These are phyloP conservation scores for Muscicapa striata DNA, from an alignment of 2,797 vertebrate species.

Conservation along the genomic window DNA sequence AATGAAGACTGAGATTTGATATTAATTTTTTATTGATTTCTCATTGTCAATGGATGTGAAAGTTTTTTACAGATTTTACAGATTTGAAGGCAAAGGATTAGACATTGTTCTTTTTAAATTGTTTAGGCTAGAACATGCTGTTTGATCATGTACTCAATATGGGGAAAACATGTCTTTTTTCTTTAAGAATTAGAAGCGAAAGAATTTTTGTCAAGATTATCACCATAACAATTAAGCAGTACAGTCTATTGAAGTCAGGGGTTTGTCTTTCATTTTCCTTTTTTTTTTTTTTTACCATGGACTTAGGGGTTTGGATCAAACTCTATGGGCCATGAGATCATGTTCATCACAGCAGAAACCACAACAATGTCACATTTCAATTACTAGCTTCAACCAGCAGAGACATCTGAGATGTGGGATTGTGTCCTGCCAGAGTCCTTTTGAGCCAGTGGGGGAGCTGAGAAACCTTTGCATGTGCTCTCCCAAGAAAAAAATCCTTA, in stretches of 20 bases:
- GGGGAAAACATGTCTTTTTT: neutral
- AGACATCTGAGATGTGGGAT: neutral
- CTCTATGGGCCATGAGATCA: accelerated
- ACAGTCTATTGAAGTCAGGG: neutral
- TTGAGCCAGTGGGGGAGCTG: too few relatives aligned
- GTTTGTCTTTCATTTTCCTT: neutral
- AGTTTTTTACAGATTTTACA: neutral
- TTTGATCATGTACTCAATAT: neutral
- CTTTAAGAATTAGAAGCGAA: neutral
- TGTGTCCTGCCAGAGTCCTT: neutral
- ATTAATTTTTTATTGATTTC: neutral
- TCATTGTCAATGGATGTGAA: neutral
- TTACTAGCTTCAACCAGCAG: neutral
- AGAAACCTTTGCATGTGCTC: neutral
- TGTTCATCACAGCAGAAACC: neutral
- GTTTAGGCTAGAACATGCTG: neutral
- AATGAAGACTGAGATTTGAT: neutral
- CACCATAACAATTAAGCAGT: neutral
- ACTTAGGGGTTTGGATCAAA: neutral
- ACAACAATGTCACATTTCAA: neutral
- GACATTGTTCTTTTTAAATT: neutral
- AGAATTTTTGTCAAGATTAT: neutral
- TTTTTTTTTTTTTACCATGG: too few relatives aligned
- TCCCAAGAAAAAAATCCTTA: neutral
- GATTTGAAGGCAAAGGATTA: neutral